Conservation (phyloP, 2,888 invertebrate species). For the Galerucella pusilla region DNA sequence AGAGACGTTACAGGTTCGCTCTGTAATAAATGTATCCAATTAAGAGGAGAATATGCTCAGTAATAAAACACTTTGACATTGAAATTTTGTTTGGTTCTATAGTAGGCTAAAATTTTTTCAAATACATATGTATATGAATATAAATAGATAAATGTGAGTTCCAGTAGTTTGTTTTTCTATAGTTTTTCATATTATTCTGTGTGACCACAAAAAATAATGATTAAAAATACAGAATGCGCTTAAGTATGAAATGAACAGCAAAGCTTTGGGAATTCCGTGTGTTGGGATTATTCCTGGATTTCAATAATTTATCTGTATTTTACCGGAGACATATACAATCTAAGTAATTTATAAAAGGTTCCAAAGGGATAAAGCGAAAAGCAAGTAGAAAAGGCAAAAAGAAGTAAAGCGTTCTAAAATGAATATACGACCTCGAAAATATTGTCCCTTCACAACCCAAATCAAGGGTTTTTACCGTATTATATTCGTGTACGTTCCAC, state of each 20-base stretch:
- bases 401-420: constrained; percentile 13
- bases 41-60: too few species aligned
- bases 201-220: too few species aligned
- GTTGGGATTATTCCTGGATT: not conserved
- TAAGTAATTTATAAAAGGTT: constrained; percentile 14
- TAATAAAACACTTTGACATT: too few species aligned
- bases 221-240: too few species aligned
- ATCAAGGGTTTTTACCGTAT: constrained; percentile 20
- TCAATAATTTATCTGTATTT: constrained; percentile 1
- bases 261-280: not conserved
- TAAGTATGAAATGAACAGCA: not conserved
- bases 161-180: too few species aligned
- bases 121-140: too few species aligned
- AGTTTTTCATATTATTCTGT: too few species aligned
- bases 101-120: too few species aligned
- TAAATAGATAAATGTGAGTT: too few species aligned
- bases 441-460: constrained; percentile 20
- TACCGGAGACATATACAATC: constrained; percentile 7
- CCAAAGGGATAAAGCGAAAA: constrained; percentile 3
- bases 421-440: constrained; percentile 13
- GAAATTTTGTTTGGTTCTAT: too few species aligned
- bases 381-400: constrained; percentile 16
- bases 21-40: too few species aligned
- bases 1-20: too few species aligned
- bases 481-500: constrained; percentile 9